Conservation (phyloP, 2,797 vertebrate genomes). For the Trichosurus vulpecula region DNA sequence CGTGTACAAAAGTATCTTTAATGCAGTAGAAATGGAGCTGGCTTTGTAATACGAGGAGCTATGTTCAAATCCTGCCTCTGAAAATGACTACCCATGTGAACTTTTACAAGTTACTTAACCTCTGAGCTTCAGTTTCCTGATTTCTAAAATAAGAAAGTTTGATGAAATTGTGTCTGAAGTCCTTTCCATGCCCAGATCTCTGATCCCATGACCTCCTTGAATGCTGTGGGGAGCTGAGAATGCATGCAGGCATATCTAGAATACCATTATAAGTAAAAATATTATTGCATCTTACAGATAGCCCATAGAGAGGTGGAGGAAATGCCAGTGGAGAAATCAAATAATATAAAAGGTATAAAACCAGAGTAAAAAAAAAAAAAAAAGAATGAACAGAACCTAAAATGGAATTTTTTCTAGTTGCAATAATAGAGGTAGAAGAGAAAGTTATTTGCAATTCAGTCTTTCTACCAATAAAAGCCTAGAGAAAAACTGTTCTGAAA, state of each 20-base stretch:
- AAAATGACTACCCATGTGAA: background rate
- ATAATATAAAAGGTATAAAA: background rate
- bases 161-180: background rate
- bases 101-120: no score
- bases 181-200: background rate
- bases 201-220: constrained; percentile 16
- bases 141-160: background rate
- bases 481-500: constrained; percentile 41
- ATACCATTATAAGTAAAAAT: constrained; percentile 53
- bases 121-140: background rate
- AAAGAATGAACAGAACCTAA: constrained; percentile 32
- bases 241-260: constrained; percentile 48
- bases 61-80: background rate
- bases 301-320: constrained; percentile 35
- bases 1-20: background rate
- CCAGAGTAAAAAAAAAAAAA: background rate
- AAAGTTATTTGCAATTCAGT: constrained; percentile 49
- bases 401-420: constrained; percentile 23
- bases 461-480: constrained; percentile 8
- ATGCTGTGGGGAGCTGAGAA: constrained; percentile 45
- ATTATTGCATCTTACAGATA: constrained; percentile 67
- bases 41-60: background rate
- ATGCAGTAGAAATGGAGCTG: background rate
- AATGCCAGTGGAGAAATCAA: background rate
- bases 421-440: background rate